phyloP scores from a whole-genome alignment of 2,888 invertebrate genomes.

The Calameuta pallipes region DNA sequence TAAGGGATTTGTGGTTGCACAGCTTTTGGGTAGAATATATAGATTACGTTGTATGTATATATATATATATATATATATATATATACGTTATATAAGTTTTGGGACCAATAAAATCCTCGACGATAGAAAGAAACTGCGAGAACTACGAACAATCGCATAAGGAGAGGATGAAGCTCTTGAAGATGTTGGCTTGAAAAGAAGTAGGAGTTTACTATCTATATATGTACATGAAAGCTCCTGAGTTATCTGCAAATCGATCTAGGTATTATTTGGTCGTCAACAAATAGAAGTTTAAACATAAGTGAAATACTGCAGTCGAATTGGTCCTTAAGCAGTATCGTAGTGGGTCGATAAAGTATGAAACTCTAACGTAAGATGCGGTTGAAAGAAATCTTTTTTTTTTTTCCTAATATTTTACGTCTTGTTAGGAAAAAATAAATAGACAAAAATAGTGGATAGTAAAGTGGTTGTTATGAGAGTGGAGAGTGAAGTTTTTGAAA shows the following conservation, averaged over 20 bases:
- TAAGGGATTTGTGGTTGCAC: slow-evolving; percentile 46
- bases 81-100: not conserved
- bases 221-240: not conserved
- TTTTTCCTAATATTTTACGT: too few species aligned
- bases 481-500: not conserved
- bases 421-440: not conserved
- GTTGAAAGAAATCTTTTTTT: too few species aligned
- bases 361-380: too few species aligned
- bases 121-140: slow-evolving; percentile 1
- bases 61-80: too few species aligned
- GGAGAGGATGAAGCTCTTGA: not conserved
- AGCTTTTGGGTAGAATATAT: not conserved
- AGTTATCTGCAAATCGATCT: not conserved
- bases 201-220: not conserved
- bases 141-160: not conserved
- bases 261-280: not conserved
- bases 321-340: not conserved
- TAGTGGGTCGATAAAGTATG: not conserved
- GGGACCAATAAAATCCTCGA: not conserved
- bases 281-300: not conserved
- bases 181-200: not conserved
- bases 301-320: not conserved
- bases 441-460: not conserved
- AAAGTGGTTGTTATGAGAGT: not conserved
- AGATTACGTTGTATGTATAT: not conserved